A percentile compares a stretch with the other conserved stretches of the same genome.
These are phyloP conservation scores for Prunella strophiata DNA, from an alignment of 2,797 vertebrate genomes.

Conservation along the genomic window DNA sequence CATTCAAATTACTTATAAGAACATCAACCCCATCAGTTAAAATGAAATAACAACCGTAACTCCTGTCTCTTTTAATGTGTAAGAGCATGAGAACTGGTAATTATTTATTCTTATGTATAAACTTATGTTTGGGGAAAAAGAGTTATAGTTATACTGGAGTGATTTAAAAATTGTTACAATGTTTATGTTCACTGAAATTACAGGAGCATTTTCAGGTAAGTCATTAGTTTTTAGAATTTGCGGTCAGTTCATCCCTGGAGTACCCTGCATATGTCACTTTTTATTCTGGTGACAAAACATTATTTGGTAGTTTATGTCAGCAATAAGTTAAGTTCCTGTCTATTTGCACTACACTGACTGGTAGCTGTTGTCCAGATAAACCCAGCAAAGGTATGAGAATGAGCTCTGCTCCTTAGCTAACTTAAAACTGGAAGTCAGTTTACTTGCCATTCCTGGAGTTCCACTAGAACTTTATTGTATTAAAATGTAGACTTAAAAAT, in stretches of 20 bases:
- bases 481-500: neutral
- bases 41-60: neutral
- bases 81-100: neutral
- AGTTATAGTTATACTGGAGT: neutral
- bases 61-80: neutral
- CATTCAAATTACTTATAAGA: neutral
- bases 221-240: neutral
- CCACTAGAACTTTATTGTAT: neutral
- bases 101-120: neutral
- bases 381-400: neutral
- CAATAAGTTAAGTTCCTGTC: neutral
- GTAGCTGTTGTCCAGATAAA: neutral
- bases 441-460: neutral
- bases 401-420: neutral
- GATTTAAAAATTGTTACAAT: neutral
- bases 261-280: neutral
- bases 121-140: neutral
- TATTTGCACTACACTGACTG: neutral
- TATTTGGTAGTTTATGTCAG: neutral
- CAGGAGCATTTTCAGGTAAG: neutral
- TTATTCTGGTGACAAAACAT: neutral
- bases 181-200: neutral
- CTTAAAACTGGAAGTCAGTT: neutral
- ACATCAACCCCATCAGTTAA: neutral
- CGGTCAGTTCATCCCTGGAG: neutral